Evolutionary conservation across 2,113 vertebrate species (phyloP).

Genomic region (Gymnorhina tibicen): DNA sequence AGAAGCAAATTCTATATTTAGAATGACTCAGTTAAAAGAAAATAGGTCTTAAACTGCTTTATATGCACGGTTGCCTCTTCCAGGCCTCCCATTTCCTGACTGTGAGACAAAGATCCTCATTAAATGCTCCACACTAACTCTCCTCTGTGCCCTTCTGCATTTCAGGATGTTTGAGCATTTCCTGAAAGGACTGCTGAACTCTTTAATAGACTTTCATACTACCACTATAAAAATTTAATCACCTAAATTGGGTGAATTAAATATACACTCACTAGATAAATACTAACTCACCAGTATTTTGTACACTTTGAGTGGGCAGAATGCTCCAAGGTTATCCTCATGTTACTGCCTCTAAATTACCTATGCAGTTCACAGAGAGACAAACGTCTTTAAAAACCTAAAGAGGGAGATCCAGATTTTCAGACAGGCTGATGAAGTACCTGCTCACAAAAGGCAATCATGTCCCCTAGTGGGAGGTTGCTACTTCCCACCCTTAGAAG

Average conservation of each 20-base stretch:
- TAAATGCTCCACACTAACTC: neutral
- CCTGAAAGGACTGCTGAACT: neutral
- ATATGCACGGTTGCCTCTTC: neutral
- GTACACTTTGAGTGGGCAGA: neutral
- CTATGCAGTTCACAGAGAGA: neutral
- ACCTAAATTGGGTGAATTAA: neutral
- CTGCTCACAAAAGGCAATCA: neutral
- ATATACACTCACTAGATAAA: neutral
- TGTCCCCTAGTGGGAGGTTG: neutral
- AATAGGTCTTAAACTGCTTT: neutral
- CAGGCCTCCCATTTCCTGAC: neutral
- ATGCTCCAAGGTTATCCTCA: neutral
- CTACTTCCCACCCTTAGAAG: neutral
- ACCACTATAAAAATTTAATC: neutral
- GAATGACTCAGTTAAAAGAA: neutral
- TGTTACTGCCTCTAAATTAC: neutral
- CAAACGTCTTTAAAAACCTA: neutral
- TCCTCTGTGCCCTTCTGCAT: neutral
- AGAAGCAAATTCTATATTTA: neutral
- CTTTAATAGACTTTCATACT: neutral
- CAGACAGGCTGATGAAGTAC: neutral
- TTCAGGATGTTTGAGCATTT: neutral
- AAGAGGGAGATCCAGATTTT: neutral
- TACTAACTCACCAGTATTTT: neutral
- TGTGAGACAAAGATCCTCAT: neutral